These are phyloP conservation scores for Subacronicta megacephala DNA, from an alignment of 2,888 invertebrate genomes.

Conservation along the genomic window DNA sequence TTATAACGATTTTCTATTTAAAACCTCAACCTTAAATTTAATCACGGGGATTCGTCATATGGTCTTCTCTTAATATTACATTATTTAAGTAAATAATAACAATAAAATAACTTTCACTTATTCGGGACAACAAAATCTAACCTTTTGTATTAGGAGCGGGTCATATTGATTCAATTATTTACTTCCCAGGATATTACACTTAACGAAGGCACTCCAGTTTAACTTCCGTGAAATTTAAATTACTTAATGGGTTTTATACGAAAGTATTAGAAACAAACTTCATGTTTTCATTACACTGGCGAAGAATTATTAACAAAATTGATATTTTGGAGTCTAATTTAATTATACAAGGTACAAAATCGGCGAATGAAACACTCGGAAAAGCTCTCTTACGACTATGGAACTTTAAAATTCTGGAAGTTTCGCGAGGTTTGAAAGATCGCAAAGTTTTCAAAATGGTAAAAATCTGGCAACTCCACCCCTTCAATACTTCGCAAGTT, in stretches of 20 bases:
- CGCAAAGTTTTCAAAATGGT: slow-evolving; percentile 45
- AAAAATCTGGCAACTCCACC: slow-evolving; percentile 43
- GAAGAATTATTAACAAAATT: slow-evolving; percentile 26
- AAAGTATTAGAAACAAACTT: slow-evolving; percentile 44
- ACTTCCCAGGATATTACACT: slow-evolving; percentile 11
- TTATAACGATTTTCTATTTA: too few relatives aligned
- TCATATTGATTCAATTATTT: background rate
- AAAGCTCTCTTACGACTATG: slow-evolving; percentile 27
- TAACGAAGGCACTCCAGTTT: slow-evolving; percentile 28
- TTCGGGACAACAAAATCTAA: slow-evolving; percentile 1
- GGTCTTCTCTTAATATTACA: too few relatives aligned
- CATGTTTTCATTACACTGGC: slow-evolving; percentile 28
- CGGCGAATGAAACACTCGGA: slow-evolving; percentile 17
- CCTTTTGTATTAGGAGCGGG: background rate
- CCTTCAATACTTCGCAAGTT: slow-evolving; percentile 37
- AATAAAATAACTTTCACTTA: background rate
- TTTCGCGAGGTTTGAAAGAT: slow-evolving; percentile 18
- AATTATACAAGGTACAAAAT: slow-evolving; percentile 30
- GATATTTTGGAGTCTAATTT: slow-evolving; percentile 22
- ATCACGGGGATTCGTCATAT: too few relatives aligned
- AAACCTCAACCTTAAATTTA: too few relatives aligned
- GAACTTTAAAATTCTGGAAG: slow-evolving; percentile 46
- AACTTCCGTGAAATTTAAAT: slow-evolving; percentile 38
- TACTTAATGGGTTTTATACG: slow-evolving; percentile 33
- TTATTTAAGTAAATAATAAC: too few relatives aligned